A percentile compares a stretch with the other conserved stretches of the same genome.
Conservation (phyloP, 2,113 vertebrate species). For the Amphilophus citrinellus region DNA sequence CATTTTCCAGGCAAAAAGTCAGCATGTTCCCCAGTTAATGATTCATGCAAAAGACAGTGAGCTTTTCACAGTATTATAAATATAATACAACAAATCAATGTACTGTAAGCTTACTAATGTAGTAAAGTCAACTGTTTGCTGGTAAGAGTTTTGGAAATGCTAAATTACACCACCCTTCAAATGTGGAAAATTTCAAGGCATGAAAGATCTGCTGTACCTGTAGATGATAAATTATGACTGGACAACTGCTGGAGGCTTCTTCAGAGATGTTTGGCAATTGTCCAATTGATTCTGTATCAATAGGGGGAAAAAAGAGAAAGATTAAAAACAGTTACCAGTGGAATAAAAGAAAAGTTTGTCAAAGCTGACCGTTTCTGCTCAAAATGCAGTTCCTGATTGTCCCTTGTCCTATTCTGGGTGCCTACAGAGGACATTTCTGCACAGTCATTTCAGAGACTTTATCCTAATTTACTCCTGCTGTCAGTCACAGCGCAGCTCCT, state of each 20-base stretch:
- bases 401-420: not conserved
- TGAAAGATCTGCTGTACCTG: not conserved
- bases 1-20: not conserved
- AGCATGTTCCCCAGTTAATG: not conserved
- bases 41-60: not conserved
- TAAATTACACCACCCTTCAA: not conserved
- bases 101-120: not conserved
- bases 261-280: not conserved
- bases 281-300: slow-evolving; percentile 1
- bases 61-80: not conserved
- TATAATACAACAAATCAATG: not conserved
- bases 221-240: not conserved
- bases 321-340: not conserved
- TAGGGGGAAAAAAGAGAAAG: not conserved
- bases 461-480: slow-evolving; percentile 45
- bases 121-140: not conserved
- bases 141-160: not conserved
- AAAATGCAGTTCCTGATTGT: slow-evolving; percentile 8
- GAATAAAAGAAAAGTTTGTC: not conserved
- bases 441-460: slow-evolving; percentile 46
- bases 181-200: not conserved
- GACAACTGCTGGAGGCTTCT: not conserved
- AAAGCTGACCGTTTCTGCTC: not conserved
- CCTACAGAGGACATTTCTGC: slow-evolving; percentile 20
- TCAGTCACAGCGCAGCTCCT: slow-evolving; percentile 35